Percentiles rank a stretch among this genome's conserved stretches.
These are phyloP conservation scores for Onychostoma macrolepis DNA, from an alignment of 2,113 vertebrate species.

Conservation along the genomic window DNA sequence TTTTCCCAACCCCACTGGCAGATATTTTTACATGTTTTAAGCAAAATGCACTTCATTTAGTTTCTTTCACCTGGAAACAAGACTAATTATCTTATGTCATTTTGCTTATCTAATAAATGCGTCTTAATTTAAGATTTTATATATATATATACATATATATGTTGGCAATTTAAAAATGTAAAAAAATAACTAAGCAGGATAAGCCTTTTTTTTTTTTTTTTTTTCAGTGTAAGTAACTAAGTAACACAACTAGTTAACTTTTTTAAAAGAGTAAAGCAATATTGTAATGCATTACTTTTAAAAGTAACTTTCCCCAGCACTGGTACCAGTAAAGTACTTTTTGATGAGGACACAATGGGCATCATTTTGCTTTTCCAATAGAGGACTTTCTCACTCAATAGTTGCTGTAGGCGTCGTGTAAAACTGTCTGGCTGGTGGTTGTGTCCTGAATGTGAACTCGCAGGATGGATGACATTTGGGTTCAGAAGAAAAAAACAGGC, in stretches of 20 bases:
- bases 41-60: no score
- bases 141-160: no score
- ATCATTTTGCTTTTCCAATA: background rate
- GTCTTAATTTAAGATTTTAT: no score
- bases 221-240: no score
- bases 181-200: no score
- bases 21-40: no score
- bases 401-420: conserved; percentile 6
- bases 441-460: conserved; percentile 29
- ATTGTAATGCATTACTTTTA: background rate
- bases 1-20: no score
- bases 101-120: no score
- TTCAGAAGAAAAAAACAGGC: background rate
- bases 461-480: background rate
- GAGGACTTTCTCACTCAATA: background rate
- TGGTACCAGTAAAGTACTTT: background rate
- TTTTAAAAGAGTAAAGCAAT: background rate
- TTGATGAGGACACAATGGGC: background rate
- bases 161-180: no score
- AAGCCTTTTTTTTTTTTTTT: no score
- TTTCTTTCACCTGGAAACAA: no score
- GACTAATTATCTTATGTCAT: no score
- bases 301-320: background rate
- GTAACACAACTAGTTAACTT: background rate
- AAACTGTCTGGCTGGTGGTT: conserved; percentile 8